Evolutionary conservation across 2,113 vertebrate species (phyloP), one percentile per base, ranked within the genome.

Genomic region (Rhinogobius similis): DNA sequence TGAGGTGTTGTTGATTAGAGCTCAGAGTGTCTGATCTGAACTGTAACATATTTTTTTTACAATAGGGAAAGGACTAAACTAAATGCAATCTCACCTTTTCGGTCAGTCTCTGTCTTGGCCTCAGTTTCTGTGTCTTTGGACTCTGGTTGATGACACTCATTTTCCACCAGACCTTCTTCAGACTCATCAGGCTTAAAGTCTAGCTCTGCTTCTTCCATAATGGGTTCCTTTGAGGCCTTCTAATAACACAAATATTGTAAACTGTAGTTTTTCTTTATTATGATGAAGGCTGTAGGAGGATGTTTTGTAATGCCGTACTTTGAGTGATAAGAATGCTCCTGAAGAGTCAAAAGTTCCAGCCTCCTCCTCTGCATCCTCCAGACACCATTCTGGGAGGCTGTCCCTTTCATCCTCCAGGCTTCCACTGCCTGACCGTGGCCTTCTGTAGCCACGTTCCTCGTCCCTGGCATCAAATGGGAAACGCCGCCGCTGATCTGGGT

Each of bases 311-410:
- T 26, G n/a, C 68, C 79, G 89, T 76, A 97, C 96, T 93, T 99
- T 99, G 62, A 97, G 90, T 66, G 96, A 97, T 4, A 98, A 94
- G 85, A 99, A 99, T 0, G 98, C 98, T 74, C 98, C 98, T 0
- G 97, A 98, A 0, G 98, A 99, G 83, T 99, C 98, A 67, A 99
- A 99, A 0, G 97, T 99, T 78, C 98, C 98, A 27, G 96, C 98
- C 83, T 99, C 98, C 77, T 98, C 97, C 6, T 99, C 97, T 0
- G 97, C 97, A 8, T 99, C 98, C 79, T 99, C 98, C 67, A 99
- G 91, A 75, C 98, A 99, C 98, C 98, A 99, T 82, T 99, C 98
- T 0, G 98, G 98, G 72, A 99, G 93, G 73, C 94, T 96, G 83
- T 98, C 97, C 83, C 96, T 91, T 84, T 99, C 98, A 0, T 99